These are phyloP conservation scores for Pseudochirops cupreus DNA, from an alignment of 2,797 vertebrate species.

Conservation along the genomic window DNA sequence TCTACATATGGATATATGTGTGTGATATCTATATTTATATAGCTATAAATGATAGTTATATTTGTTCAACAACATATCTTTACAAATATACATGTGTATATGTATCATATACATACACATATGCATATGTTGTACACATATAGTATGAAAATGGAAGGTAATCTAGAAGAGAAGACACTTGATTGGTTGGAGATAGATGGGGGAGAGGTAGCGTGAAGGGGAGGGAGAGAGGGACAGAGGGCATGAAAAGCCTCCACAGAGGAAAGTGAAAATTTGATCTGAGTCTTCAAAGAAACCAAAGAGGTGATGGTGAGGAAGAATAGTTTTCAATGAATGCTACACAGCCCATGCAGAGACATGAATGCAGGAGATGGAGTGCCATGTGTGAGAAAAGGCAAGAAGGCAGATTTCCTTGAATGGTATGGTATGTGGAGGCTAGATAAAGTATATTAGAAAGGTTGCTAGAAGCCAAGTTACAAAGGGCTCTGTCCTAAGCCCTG, in stretches of 20 bases:
- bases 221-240: background rate
- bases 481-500: no score
- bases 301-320: background rate
- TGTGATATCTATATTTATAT: no score
- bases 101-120: no score
- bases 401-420: background rate
- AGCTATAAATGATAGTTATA: no score
- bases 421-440: background rate
- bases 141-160: no score
- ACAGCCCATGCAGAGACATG: background rate
- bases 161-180: no score
- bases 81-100: no score
- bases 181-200: no score
- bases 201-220: rapidly evolving
- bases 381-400: background rate
- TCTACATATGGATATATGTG: no score
- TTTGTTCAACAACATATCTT: no score
- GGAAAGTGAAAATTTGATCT: background rate
- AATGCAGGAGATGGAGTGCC: background rate
- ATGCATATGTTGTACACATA: no score
- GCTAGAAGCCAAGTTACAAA: background rate
- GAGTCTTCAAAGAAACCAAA: background rate
- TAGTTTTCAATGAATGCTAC: background rate
- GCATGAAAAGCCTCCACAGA: background rate
- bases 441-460: background rate